These are phyloP conservation scores for Lordiphosa mommai DNA, from an alignment of 1,140 invertebrate genomes.

Conservation along the genomic window DNA sequence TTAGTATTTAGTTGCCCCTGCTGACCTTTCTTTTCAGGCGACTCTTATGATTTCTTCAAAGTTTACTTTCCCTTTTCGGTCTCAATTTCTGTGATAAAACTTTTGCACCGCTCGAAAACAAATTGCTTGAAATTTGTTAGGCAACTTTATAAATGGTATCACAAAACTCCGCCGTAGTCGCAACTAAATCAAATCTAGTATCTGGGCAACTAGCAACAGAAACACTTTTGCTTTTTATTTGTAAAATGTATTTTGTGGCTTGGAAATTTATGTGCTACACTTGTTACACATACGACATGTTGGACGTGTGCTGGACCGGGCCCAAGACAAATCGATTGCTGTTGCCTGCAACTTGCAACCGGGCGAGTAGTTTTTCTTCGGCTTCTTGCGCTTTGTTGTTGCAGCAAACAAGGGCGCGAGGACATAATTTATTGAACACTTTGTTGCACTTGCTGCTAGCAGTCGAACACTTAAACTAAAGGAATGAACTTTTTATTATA, in stretches of 20 bases:
- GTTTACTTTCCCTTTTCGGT: too few relatives aligned
- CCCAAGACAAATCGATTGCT: slow-evolving; percentile 66
- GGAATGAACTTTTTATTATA: neutral
- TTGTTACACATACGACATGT: slow-evolving; percentile 68
- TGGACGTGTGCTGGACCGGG: slow-evolving; percentile 34
- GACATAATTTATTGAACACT: slow-evolving; percentile 58
- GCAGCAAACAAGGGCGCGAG: slow-evolving; percentile 30
- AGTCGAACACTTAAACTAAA: slow-evolving; percentile 4
- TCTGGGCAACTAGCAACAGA: slow-evolving; percentile 1
- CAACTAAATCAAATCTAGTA: slow-evolving; percentile 10
- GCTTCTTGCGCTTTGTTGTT: slow-evolving; percentile 5
- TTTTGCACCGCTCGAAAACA: slow-evolving; percentile 2
- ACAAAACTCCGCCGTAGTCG: neutral
- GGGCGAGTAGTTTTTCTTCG: slow-evolving; percentile 7
- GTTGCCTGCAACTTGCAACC: slow-evolving; percentile 22
- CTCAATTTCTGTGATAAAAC: slow-evolving; percentile 10
- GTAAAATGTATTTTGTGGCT: slow-evolving; percentile 11
- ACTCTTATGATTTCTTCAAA: neutral
- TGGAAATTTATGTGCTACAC: slow-evolving; percentile 61
- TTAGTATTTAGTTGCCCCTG: neutral
- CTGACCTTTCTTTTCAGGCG: neutral
- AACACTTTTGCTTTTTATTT: slow-evolving; percentile 2
- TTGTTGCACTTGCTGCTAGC: slow-evolving; percentile 31
- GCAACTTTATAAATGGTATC: slow-evolving; percentile 8
- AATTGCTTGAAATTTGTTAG: slow-evolving; percentile 10